Conservation (phyloP, 2,113 vertebrate genomes). For the Puntigrus tetrazona region DNA sequence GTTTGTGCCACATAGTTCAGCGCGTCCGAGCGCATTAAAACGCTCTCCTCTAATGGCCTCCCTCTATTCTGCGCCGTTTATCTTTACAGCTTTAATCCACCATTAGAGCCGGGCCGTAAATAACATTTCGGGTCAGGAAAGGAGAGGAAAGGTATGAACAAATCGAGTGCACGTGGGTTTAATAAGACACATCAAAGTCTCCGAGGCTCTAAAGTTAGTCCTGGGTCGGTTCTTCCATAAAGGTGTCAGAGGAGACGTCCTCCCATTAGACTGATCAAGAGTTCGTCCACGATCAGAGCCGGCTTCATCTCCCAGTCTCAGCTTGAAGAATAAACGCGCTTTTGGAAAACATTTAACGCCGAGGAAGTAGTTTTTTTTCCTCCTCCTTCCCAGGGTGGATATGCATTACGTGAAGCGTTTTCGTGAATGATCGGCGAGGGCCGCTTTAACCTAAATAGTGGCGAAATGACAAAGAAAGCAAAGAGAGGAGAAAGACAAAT, state of each 20-base stretch:
- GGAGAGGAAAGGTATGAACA: constrained; percentile 70
- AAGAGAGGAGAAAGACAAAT: background rate
- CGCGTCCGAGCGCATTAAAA: constrained; percentile 33
- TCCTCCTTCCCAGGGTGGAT: too few species aligned
- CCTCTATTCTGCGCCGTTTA: constrained; percentile 45
- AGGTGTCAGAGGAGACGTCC: constrained; percentile 75
- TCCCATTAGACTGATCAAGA: constrained; percentile 69
- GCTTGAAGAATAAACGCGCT: background rate
- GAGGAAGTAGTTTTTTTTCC: background rate
- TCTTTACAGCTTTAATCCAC: constrained; percentile 60
- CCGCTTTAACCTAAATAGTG: constrained; percentile 18
- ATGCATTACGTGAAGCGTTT: background rate
- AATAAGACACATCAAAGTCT: constrained; percentile 75
- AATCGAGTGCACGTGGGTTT: constrained; percentile 75
- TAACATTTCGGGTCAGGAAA: constrained; percentile 64
- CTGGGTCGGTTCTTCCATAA: constrained; percentile 73
- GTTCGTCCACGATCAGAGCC: constrained; percentile 66
- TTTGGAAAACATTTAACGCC: background rate
- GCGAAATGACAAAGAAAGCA: constrained; percentile 45
- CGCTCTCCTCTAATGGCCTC: constrained; percentile 48
- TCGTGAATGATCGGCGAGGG: background rate
- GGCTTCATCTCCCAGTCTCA: constrained; percentile 57
- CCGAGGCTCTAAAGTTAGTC: constrained; percentile 57
- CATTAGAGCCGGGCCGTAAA: constrained; percentile 66
- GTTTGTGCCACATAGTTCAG: constrained; percentile 1